phyloP scores from a whole-genome alignment of 37 sponge, comb jelly and placozoan genomes.

The Halichondria panicea region DNA sequence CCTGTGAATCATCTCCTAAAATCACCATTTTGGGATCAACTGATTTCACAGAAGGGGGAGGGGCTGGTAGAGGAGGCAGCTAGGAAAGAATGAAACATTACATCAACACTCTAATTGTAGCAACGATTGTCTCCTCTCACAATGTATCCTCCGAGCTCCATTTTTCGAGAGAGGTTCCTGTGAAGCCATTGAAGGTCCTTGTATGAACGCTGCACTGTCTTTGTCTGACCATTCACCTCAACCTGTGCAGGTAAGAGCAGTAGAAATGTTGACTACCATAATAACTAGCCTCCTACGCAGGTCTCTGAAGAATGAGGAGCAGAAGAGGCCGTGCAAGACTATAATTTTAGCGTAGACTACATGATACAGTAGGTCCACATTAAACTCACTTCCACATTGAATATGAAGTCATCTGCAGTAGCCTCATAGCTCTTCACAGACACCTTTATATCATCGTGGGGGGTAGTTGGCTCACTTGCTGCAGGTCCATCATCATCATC shows the following conservation, averaged over 20 bases:
- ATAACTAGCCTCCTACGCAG: neutral
- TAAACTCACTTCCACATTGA: slow-evolving; percentile 19
- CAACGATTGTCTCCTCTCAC: slow-evolving; percentile 12
- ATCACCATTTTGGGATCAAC: slow-evolving; percentile 14
- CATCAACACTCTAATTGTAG: neutral
- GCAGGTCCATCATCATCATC: slow-evolving; percentile 6
- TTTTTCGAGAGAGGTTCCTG: slow-evolving; percentile 10
- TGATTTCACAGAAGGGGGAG: slow-evolving; percentile 45
- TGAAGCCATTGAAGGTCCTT: slow-evolving; percentile 65
- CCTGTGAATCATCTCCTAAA: slow-evolving; percentile 14
- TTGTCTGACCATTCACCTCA: slow-evolving; percentile 15
- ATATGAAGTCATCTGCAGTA: slow-evolving; percentile 25
- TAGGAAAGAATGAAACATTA: neutral
- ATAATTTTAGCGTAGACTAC: neutral
- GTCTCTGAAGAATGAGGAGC: neutral
- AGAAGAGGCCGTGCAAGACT: no score
- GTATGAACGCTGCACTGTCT: slow-evolving; percentile 34
- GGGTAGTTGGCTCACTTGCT: neutral
- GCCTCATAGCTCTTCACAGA: slow-evolving; percentile 10
- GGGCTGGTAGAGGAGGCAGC: slow-evolving; percentile 55
- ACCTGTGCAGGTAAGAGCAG: slow-evolving; percentile 9
- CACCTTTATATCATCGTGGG: slow-evolving; percentile 26
- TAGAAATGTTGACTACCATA: neutral
- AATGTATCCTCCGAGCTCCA: slow-evolving; percentile 60
- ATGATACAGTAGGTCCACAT: neutral